phyloP scores from a whole-genome alignment of 64 coral and sea anemone genomes.

The Anthopleura sola region DNA sequence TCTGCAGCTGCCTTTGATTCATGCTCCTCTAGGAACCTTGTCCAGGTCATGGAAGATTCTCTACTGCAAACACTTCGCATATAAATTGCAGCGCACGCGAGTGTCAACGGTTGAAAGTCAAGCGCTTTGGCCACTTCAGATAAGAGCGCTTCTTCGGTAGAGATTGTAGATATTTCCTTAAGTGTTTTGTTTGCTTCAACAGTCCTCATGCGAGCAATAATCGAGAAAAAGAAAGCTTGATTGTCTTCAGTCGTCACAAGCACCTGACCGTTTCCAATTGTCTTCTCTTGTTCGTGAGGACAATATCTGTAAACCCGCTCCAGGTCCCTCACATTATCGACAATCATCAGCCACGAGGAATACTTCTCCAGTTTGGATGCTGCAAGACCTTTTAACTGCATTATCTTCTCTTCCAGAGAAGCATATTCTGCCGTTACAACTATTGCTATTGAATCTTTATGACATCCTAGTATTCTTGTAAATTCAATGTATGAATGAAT shows the following conservation, averaged over 20 bases:
- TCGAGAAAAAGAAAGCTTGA: neutral
- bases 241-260: constrained; percentile 36
- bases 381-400: constrained; percentile 1
- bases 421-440: neutral
- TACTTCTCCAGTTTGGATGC: constrained; percentile 1
- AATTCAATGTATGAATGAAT: constrained; percentile 7
- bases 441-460: neutral
- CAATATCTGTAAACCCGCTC: constrained; percentile 14
- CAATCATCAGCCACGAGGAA: constrained; percentile 36
- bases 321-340: constrained; percentile 43
- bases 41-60: neutral
- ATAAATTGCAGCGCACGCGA: constrained; percentile 19
- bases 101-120: constrained; percentile 11
- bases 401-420: neutral
- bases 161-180: neutral
- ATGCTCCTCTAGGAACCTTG: neutral
- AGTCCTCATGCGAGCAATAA: constrained; percentile 4
- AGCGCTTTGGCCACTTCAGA: constrained; percentile 17
- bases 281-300: constrained; percentile 19
- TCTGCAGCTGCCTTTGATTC: neutral
- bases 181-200: constrained; percentile 2
- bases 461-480: neutral
- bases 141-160: neutral
- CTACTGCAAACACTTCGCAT: neutral
- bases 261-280: constrained; percentile 27